Conservation (phyloP, 2,888 invertebrate genomes). For the Cheilosia urbana region DNA sequence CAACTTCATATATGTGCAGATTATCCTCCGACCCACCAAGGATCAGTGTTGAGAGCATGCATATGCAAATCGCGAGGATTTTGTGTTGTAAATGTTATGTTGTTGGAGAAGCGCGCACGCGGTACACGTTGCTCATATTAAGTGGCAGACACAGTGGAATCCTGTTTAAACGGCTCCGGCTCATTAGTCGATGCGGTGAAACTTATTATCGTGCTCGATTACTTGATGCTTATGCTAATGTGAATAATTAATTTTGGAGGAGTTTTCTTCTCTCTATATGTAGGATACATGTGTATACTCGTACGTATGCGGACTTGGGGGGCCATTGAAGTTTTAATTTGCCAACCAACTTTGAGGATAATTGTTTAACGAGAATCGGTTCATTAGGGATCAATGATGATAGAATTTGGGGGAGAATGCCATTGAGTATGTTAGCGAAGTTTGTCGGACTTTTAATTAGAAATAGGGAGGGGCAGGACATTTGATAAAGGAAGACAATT, state of each 20-base stretch:
- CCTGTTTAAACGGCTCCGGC: slow-evolving; percentile 62
- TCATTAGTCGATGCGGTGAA: slow-evolving; percentile 72
- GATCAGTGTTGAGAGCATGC: slow-evolving; percentile 31
- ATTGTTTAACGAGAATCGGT: slow-evolving; percentile 66
- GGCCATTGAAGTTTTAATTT: slow-evolving; percentile 56
- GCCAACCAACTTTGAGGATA: slow-evolving; percentile 19
- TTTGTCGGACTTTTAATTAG: slow-evolving; percentile 20
- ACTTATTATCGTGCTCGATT: slow-evolving; percentile 74
- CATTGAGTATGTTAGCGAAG: background rate
- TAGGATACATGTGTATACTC: background rate
- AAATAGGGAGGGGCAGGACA: background rate
- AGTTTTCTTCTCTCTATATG: slow-evolving; percentile 21
- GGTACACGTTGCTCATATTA: slow-evolving; percentile 62
- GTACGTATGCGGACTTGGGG: slow-evolving; percentile 7
- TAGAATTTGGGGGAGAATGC: background rate
- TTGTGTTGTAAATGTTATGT: slow-evolving; percentile 24
- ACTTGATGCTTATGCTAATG: slow-evolving; percentile 74
- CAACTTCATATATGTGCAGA: slow-evolving; percentile 48
- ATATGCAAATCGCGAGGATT: slow-evolving; percentile 55
- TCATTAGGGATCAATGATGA: slow-evolving; percentile 53
- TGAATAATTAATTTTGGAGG: slow-evolving; percentile 70
- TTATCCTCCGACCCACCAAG: slow-evolving; percentile 25
- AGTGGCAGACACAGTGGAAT: slow-evolving; percentile 54
- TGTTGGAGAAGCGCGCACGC: slow-evolving; percentile 5
- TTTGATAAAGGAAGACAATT: background rate